Evolutionary conservation across 1,140 invertebrate genomes (phyloP), one percentile per base, ranked within the genome.

Genomic region (Bombus difficillimus): DNA sequence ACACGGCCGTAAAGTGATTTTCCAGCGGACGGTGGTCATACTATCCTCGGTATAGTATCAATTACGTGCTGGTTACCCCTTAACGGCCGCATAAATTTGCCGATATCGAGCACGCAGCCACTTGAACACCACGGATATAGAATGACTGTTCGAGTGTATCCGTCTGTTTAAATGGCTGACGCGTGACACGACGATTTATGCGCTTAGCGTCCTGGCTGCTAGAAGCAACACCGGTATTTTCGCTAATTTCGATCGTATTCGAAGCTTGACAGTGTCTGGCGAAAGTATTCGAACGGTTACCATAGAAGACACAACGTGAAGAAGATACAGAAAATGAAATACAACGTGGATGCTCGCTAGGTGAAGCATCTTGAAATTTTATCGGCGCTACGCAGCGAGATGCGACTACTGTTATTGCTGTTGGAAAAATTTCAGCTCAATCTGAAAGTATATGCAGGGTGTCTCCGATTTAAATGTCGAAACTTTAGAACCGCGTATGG

Each of bases 11-110:
- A 72, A 72, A 41, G 13, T 72, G 39, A 72, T 72, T 72, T 41
- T 72, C 69, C 69, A 43, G 39, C 13, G 41, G 13, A 72, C 41
- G 69, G 13, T 43, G 28, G 28, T 28, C 39, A 43, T n/a, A 41
- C 41, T 72, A 72, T n/a, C 37, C 39, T 39, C 12, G 71, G 41
- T 71, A 41, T 32, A 81, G 79, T 41, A 81, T 72, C 79, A 81
- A 81, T 81, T 81, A 81, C 68, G 57, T 37, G 68, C 43, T 37
- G 68, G 66, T 81, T 81, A 81, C 37, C 79, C 68, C 79, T 81
- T 72, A 81, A 72, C n/a, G 34, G 59, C 72, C 57, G 10, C 59
- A 83, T 76, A 74, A 64, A 76, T 76, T 76, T 22, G 32, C 59
- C 72, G 72, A 76, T 64, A 64, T 76, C 81, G 72, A 66, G 81